Conservation (phyloP, 2,888 invertebrate species). For the Drosophila pseudotalamancana region DNA sequence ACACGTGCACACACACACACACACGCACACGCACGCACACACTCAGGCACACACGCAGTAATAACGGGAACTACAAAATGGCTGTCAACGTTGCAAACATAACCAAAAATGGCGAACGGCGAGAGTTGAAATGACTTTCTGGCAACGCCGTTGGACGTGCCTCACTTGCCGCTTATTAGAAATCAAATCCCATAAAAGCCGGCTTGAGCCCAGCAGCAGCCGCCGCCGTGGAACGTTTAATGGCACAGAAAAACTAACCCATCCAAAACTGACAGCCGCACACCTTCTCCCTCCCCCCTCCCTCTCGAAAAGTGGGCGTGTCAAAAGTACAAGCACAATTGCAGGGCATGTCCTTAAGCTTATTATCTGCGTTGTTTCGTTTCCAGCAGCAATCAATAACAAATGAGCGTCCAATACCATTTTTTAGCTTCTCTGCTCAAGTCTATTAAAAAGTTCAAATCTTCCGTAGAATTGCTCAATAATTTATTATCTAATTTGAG, state of each 20-base stretch:
- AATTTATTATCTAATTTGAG: too few relatives aligned
- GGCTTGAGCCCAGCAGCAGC: slow-evolving; percentile 66
- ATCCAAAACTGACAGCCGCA: slow-evolving; percentile 34
- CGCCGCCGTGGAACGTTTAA: slow-evolving; percentile 40
- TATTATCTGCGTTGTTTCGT: too few relatives aligned
- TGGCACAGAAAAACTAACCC: slow-evolving; percentile 56
- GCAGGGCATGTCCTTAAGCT: too few relatives aligned
- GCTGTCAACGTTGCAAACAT: slow-evolving; percentile 64
- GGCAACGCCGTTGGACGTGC: slow-evolving; percentile 62
- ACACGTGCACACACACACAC: slow-evolving; percentile 28
- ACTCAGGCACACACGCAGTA: slow-evolving; percentile 2
- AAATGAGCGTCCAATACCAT: too few relatives aligned
- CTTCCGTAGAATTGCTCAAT: too few relatives aligned
- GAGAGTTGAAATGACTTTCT: slow-evolving; percentile 40
- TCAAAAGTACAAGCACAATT: slow-evolving; percentile 12
- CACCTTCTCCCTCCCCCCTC: too few relatives aligned
- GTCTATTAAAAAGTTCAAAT: too few relatives aligned
- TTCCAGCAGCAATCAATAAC: too few relatives aligned
- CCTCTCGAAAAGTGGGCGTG: slow-evolving; percentile 8
- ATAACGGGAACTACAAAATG: slow-evolving; percentile 52
- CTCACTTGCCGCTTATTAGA: slow-evolving; percentile 79
- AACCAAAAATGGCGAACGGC: slow-evolving; percentile 41
- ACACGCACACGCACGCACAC: slow-evolving; percentile 5
- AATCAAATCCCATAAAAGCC: slow-evolving; percentile 80
- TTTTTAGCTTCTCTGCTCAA: too few relatives aligned